Percentiles rank a stretch among this genome's conserved stretches.
Evolutionary conservation across 2,113 vertebrate genomes (phyloP).

Genomic region (Brachyhypopomus gauderio): DNA sequence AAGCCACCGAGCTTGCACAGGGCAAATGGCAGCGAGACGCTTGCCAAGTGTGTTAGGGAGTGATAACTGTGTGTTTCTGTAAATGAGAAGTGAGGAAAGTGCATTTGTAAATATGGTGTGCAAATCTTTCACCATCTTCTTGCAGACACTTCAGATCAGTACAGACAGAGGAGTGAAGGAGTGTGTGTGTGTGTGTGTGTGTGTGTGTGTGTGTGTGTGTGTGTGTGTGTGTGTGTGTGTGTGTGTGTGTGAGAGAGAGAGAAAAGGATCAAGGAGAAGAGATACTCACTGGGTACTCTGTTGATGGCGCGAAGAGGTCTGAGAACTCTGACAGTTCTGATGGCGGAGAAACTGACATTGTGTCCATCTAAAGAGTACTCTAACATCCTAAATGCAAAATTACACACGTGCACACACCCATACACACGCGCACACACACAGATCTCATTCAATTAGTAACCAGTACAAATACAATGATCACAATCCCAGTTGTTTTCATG

Average conservation of each 20-base stretch:
- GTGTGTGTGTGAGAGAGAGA: constrained; percentile 7
- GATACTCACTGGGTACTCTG: constrained; percentile 93
- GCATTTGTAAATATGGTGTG: constrained; percentile 36
- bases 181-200: constrained; percentile 21
- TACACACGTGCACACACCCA: not conserved
- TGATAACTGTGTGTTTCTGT: not conserved
- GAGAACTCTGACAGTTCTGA: constrained; percentile 93
- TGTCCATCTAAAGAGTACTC: constrained; percentile 97
- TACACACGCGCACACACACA: constrained; percentile 22
- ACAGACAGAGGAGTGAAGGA: not conserved
- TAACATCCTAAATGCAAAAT: constrained; percentile 83
- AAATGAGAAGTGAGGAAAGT: not conserved
- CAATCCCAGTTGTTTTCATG: too few relatives aligned
- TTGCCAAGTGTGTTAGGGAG: constrained; percentile 2
- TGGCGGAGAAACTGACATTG: constrained; percentile 95
- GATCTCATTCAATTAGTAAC: not conserved
- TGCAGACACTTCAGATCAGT: constrained; percentile 38
- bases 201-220: constrained; percentile 45
- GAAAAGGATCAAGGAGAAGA: not conserved
- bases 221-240: constrained; percentile 10
- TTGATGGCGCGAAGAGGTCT: constrained; percentile 97
- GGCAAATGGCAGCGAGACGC: not conserved
- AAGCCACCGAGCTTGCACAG: constrained; percentile 7
- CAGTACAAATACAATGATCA: not conserved
- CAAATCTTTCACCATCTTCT: not conserved